Conservation (phyloP, 2,888 invertebrate genomes). For the Caenorhabditis sp. region DNA sequence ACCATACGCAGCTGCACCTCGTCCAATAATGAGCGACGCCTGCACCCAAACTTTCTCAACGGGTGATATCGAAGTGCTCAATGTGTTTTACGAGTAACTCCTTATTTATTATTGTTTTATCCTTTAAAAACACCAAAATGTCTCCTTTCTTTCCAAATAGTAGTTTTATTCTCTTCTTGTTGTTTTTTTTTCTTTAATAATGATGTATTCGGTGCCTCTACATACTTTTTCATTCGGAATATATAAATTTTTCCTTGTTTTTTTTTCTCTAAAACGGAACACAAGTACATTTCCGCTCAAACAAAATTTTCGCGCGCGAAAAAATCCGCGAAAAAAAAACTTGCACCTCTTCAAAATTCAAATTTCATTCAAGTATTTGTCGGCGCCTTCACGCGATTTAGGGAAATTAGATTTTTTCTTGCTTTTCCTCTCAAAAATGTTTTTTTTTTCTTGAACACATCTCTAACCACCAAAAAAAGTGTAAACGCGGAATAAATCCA, state of each 20-base stretch:
- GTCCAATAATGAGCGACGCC: slow-evolving; percentile 62
- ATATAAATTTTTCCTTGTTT: background rate
- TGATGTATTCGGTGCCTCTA: background rate
- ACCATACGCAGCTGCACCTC: slow-evolving; percentile 36
- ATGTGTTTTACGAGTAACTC: slow-evolving; percentile 67
- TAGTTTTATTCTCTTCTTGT: background rate
- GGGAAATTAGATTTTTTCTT: background rate
- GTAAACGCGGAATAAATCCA: background rate
- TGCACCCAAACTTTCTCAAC: slow-evolving; percentile 70
- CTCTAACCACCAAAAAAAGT: too few relatives aligned
- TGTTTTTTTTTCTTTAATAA: background rate
- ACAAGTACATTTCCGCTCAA: background rate
- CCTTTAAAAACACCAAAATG: background rate
- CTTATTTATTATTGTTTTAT: background rate
- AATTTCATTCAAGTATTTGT: slow-evolving; percentile 1
- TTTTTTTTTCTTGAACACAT: background rate
- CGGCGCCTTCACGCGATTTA: background rate
- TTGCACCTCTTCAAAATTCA: slow-evolving; percentile 1
- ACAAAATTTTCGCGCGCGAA: background rate
- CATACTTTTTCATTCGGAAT: too few relatives aligned
- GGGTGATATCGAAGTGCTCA: slow-evolving; percentile 75
- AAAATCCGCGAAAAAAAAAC: background rate
- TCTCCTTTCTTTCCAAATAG: background rate
- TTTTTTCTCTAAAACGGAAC: background rate
- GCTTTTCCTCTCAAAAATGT: background rate